These are phyloP conservation scores for Lycopodina hypogea DNA, from an alignment of 37 sponge, comb jelly and placozoan species.

Conservation along the genomic window DNA sequence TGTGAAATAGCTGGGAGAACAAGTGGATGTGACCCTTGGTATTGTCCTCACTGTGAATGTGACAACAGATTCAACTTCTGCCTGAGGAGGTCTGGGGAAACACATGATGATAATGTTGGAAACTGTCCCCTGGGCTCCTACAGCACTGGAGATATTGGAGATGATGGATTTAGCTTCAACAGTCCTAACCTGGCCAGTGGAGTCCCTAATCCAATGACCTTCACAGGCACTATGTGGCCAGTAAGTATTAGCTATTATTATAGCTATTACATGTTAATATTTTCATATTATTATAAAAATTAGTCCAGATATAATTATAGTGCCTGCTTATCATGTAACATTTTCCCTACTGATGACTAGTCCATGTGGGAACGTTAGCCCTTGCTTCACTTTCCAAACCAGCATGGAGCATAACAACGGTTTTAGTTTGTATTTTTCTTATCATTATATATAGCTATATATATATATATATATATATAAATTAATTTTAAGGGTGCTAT, in stretches of 20 bases:
- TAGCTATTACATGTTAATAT: neutral
- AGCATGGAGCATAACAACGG: no score
- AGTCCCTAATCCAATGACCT: constrained; percentile 54
- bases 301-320: neutral
- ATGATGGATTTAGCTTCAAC: constrained; percentile 33
- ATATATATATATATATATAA: no score
- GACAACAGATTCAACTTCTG: constrained; percentile 47
- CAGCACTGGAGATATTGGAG: constrained; percentile 38
- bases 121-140: constrained; percentile 42
- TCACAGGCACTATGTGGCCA: constrained; percentile 35
- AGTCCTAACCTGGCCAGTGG: constrained; percentile 18
- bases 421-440: no score
- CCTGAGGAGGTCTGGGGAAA: constrained; percentile 16
- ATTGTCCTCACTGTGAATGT: constrained; percentile 21
- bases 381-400: no score
- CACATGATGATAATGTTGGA: constrained; percentile 23
- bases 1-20: constrained; percentile 17
- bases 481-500: no score
- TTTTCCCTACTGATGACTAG: no score
- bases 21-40: constrained; percentile 23
- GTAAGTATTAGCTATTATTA: constrained; percentile 9
- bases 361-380: no score
- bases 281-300: neutral
- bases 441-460: no score
- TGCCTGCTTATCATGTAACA: neutral